A percentile compares a stretch with the other conserved stretches of the same genome.
These are phyloP conservation scores for Petroica traversi DNA, from an alignment of 2,113 vertebrate species.

Conservation along the genomic window DNA sequence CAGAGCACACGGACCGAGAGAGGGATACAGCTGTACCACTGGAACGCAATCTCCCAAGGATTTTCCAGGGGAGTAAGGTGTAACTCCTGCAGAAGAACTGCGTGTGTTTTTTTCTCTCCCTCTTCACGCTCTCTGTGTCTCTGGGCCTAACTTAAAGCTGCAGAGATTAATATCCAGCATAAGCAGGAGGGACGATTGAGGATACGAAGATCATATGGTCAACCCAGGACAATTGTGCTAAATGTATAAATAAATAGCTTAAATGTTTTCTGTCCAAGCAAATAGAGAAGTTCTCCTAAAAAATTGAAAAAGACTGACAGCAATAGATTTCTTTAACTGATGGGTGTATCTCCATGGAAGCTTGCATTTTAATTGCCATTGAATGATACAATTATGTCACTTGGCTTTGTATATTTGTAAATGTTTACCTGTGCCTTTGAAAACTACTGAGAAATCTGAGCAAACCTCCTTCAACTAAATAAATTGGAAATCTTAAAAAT, in stretches of 20 bases:
- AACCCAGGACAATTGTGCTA: conserved; percentile 64
- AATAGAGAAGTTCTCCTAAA: conserved; percentile 12
- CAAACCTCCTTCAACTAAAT: not conserved
- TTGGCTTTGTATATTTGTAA: not conserved
- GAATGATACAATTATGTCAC: not conserved
- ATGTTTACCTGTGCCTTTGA: not conserved
- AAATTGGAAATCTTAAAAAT: not conserved
- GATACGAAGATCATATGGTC: no score
- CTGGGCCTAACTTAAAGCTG: no score
- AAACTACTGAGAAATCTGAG: not conserved
- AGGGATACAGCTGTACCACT: no score
- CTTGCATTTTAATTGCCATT: not conserved
- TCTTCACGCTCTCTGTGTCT: no score
- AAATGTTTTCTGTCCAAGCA: conserved; percentile 28
- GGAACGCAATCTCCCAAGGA: no score
- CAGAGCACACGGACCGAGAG: no score
- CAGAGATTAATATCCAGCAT: no score
- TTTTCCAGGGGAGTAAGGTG: no score
- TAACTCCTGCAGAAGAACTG: no score
- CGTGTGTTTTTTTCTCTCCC: no score
- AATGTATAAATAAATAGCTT: conserved; percentile 61
- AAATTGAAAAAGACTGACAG: not conserved
- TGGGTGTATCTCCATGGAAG: not conserved
- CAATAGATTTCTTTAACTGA: not conserved
- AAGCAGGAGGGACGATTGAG: no score